These are phyloP conservation scores for Chrysochloris asiatica DNA, from an alignment of 2,113 vertebrate species.

Conservation along the genomic window DNA sequence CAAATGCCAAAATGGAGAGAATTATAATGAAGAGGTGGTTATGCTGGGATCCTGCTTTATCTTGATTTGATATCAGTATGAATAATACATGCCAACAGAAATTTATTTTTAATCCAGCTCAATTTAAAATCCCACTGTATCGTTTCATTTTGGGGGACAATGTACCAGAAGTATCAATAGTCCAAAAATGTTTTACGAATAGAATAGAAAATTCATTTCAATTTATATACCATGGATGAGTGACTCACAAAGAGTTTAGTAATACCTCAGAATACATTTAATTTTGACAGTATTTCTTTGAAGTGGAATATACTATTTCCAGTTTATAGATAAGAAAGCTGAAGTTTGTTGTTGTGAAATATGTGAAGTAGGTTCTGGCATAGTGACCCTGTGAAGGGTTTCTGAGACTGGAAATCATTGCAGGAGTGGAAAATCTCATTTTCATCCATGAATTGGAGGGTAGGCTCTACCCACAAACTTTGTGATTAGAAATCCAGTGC, in stretches of 20 bases:
- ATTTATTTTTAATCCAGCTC: neutral
- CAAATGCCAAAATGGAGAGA: conserved; percentile 45
- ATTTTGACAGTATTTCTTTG: neutral
- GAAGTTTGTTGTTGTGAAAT: no score
- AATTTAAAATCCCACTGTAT: neutral
- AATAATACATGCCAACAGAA: conserved; percentile 40
- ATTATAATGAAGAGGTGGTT: neutral
- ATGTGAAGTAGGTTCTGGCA: no score
- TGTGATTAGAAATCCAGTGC: no score
- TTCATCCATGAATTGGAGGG: no score
- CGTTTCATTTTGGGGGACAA: neutral
- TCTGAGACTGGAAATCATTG: no score
- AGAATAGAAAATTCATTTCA: neutral
- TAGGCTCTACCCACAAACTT: no score
- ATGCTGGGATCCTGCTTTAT: conserved; percentile 11
- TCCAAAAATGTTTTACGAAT: neutral
- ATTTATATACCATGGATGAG: neutral
- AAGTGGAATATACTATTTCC: neutral
- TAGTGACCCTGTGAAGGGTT: no score
- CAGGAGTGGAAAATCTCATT: no score
- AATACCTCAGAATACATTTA: neutral
- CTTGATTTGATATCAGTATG: neutral
- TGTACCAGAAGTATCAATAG: neutral
- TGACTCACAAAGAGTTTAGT: neutral
- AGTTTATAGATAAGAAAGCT: neutral